Evolutionary conservation across 2,797 vertebrate species (phyloP).

Genomic region (Garrulus glandarius): DNA sequence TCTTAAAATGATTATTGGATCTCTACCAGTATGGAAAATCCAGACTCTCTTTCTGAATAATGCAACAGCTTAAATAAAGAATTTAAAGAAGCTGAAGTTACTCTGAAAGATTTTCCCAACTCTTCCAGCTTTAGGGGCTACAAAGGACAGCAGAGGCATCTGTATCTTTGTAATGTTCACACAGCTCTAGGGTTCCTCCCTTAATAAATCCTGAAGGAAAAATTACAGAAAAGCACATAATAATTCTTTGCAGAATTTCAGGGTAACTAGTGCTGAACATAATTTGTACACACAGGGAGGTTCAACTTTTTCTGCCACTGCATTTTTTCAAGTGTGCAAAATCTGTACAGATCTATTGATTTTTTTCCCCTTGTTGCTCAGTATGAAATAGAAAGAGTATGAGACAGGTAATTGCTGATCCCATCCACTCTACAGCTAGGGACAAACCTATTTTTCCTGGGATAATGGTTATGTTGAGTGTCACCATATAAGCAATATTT

Average conservation of each 20-base stretch:
- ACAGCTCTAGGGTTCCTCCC: background rate
- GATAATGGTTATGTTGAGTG: background rate
- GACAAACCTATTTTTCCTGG: background rate
- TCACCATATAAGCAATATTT: background rate
- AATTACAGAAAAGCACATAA: background rate
- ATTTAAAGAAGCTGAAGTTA: background rate
- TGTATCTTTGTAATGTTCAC: background rate
- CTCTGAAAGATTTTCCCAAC: background rate
- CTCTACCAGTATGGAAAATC: background rate
- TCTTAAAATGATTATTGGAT: background rate
- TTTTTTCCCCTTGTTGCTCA: background rate
- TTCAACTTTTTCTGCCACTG: background rate
- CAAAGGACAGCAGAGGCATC: background rate
- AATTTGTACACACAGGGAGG: background rate
- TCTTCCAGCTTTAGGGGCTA: background rate
- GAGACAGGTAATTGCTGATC: background rate
- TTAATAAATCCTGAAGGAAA: background rate
- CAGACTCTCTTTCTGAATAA: background rate
- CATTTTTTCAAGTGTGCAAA: background rate
- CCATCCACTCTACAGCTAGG: background rate
- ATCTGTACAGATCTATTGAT: background rate
- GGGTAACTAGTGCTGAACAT: background rate
- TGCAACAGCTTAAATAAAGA: slow-evolving; percentile 1
- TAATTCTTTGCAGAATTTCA: background rate
- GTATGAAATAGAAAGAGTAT: background rate